Conservation (phyloP, 1,140 invertebrate genomes). For the Vanessa atalanta region DNA sequence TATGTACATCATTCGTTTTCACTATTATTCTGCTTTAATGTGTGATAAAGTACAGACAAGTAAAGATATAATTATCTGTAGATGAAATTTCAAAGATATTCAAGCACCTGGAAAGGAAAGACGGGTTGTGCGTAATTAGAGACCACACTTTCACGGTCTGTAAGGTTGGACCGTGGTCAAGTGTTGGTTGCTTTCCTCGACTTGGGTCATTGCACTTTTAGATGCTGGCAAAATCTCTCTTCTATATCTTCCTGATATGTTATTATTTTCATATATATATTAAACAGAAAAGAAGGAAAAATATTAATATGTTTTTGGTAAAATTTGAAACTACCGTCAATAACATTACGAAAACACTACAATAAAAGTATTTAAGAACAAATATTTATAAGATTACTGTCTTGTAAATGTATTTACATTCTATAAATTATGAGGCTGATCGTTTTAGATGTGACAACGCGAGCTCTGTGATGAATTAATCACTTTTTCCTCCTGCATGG, state of each 20-base stretch:
- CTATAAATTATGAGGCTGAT: not conserved
- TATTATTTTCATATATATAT: not conserved
- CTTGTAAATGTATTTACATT: not conserved
- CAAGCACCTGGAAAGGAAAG: slow-evolving; percentile 49
- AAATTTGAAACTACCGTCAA: not conserved
- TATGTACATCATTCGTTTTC: not conserved
- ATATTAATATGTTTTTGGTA: not conserved
- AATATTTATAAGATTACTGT: not conserved
- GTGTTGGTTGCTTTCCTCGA: slow-evolving; percentile 61
- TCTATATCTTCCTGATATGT: not conserved
- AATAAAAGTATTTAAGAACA: not conserved
- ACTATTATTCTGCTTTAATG: not conserved
- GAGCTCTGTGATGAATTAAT: slow-evolving; percentile 55
- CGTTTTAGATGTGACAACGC: slow-evolving; percentile 37
- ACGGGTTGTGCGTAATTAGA: slow-evolving; percentile 61
- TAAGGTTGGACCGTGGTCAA: slow-evolving; percentile 54
- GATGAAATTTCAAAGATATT: slow-evolving; percentile 44
- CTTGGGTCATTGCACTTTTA: slow-evolving; percentile 62
- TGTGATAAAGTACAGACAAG: not conserved
- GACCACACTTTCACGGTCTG: slow-evolving; percentile 68
- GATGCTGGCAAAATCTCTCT: slow-evolving; percentile 32
- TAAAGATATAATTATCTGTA: not conserved
- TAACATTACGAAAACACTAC: not conserved
- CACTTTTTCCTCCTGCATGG: slow-evolving; percentile 60
- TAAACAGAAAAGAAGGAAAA: not conserved